These are phyloP conservation scores for Scaptodrosophila latifasciaeformis DNA, from an alignment of 2,888 invertebrate species.

Conservation along the genomic window DNA sequence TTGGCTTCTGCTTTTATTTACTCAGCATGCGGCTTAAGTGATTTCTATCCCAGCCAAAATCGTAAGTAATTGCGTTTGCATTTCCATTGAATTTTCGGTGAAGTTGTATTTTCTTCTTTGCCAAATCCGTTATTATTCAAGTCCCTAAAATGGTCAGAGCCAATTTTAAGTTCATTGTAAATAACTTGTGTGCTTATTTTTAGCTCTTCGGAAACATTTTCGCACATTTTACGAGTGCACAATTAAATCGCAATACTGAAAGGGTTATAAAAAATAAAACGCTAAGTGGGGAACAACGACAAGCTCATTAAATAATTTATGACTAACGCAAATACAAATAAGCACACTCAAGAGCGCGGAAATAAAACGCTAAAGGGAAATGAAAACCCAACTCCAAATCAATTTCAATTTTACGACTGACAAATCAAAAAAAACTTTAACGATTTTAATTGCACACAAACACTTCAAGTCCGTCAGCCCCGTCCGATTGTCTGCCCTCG, in stretches of 20 bases:
- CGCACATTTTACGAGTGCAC: slow-evolving; percentile 26
- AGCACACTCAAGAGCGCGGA: background rate
- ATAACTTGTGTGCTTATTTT: too few species aligned
- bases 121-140: too few species aligned
- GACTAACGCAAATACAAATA: slow-evolving; percentile 8
- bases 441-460: slow-evolving; percentile 52
- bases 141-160: too few species aligned
- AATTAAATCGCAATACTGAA: slow-evolving; percentile 31
- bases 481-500: too few species aligned
- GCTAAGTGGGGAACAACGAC: background rate
- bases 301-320: slow-evolving; percentile 45
- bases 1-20: background rate
- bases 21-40: slow-evolving; percentile 29
- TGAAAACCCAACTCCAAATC: slow-evolving; percentile 16
- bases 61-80: slow-evolving; percentile 21
- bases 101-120: background rate
- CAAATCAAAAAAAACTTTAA: slow-evolving; percentile 48
- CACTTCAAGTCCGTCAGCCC: slow-evolving; percentile 8
- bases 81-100: slow-evolving; percentile 16
- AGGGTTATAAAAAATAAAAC: background rate
- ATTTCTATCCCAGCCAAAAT: slow-evolving; percentile 22
- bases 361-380: slow-evolving; percentile 43
- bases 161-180: too few species aligned
- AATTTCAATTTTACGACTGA: slow-evolving; percentile 46
- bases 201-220: too few species aligned